Evolutionary conservation across 2,797 vertebrate species (phyloP), one percentile per base, ranked within the genome.

Genomic region (Garrulus glandarius): DNA sequence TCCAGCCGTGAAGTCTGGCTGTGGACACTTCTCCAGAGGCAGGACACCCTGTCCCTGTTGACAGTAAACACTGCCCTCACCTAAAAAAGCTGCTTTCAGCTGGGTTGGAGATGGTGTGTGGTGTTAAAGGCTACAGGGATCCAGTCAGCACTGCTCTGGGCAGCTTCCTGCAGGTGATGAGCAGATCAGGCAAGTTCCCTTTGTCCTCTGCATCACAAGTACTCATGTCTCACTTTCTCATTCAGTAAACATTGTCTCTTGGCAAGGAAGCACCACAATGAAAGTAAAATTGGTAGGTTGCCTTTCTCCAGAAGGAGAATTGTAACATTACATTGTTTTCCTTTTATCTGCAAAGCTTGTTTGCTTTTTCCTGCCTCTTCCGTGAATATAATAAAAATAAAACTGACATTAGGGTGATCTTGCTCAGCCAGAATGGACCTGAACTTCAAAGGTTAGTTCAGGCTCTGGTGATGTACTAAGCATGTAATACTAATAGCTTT

Each of bases 51-150:
- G 93, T 85, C 76, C 85, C 60, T 97, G 80, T 97, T 98, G 97
- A 96, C 96, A 75, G 89, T 98, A 97, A 98, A 97, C 68, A 86
- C 65, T 39, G 53, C 29, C 68, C 55, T 91, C 60, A 22, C 59
- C 74, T 68, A 6, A 74, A 84, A 74, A 34, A 86, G 39, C 97
- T 86, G 84, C 95, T 75, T 82, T 84, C 78, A 69, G 57, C 96
- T 72, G 64, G 95, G 10, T 56, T 79, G 81, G 32, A 23, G 43
- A 10, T 39, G 26, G 19, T 2, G 4, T 65, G 71, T 18, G 6
- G 5, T 46, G 46, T 63, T 56, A 61, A 55, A 67, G 46, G n/a
- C 70, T 52, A 74, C 64, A 44, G 2, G 1, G 34, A 90, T 91
- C 97, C 67, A 32, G 97, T 22, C 34, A 13, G 24, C 5, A 0